Conservation (phyloP, 64 coral and sea anemone species). For the Pocillopora verrucosa region DNA sequence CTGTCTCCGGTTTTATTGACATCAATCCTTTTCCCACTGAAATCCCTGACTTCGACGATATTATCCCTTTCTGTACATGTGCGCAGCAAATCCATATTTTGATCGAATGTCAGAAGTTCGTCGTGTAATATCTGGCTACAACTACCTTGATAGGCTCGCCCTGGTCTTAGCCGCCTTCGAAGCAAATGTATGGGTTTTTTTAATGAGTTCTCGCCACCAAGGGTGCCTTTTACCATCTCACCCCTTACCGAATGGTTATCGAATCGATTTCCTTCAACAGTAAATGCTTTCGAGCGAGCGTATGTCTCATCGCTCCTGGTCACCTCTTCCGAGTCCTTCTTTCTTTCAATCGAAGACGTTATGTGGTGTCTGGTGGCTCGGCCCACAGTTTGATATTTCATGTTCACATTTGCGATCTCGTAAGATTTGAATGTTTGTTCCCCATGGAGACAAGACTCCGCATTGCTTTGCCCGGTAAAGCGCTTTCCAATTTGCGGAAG, state of each 20-base stretch:
- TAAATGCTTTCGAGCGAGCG: not conserved
- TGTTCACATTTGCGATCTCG: not conserved
- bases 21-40: conserved; percentile 9
- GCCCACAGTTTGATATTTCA: not conserved
- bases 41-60: not conserved
- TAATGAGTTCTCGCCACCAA: not conserved
- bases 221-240: not conserved
- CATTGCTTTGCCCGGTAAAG: not conserved
- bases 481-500: not conserved
- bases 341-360: not conserved
- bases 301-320: not conserved
- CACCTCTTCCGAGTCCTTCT: not conserved
- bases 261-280: not conserved
- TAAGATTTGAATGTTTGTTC: not conserved
- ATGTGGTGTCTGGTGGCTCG: not conserved
- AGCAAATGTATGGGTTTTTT: not conserved
- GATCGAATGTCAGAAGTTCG: conserved; percentile 11
- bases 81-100: not conserved
- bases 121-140: not conserved
- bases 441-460: not conserved
- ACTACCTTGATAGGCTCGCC: not conserved
- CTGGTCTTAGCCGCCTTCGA: not conserved
- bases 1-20: not conserved
- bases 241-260: not conserved
- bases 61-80: not conserved